Percentiles rank a stretch among this genome's conserved stretches.
Evolutionary conservation across 2,888 invertebrate genomes (phyloP).

Genomic region (Orthonychiurus folsomi): DNA sequence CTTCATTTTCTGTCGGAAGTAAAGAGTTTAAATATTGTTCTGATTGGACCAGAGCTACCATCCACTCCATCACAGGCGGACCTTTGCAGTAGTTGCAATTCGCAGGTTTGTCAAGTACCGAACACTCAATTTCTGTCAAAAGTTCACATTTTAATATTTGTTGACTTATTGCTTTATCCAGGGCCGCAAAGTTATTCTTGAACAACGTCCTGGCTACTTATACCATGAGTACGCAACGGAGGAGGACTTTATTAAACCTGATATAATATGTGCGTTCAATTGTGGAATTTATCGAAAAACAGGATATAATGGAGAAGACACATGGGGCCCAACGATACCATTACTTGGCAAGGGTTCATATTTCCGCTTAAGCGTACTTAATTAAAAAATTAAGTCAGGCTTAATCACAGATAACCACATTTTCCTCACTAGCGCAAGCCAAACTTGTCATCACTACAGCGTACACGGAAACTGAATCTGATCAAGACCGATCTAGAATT

Average conservation of each 20-base stretch:
- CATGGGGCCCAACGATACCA: conserved; percentile 50
- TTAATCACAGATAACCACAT: too few relatives aligned
- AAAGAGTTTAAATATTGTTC: conserved; percentile 51
- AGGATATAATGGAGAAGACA: conserved; percentile 55
- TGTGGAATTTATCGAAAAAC: conserved; percentile 61
- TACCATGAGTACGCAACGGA: conserved; percentile 51
- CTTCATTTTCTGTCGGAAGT: conserved; percentile 55
- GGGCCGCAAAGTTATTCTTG: conserved; percentile 24
- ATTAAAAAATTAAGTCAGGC: too few relatives aligned
- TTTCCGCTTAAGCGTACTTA: too few relatives aligned
- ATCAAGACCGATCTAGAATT: conserved; percentile 54
- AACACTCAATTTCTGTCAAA: neutral
- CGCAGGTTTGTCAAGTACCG: conserved; percentile 7
- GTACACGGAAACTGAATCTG: conserved; percentile 59
- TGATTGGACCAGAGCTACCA: conserved; percentile 56
- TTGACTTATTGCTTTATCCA: too few relatives aligned
- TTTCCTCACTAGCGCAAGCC: conserved; percentile 44
- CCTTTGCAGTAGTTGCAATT: conserved; percentile 4
- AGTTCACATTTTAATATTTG: too few relatives aligned
- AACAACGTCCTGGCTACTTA: conserved; percentile 39
- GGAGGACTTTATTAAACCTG: conserved; percentile 50
- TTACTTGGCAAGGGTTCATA: neutral
- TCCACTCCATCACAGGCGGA: neutral
- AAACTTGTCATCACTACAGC: conserved; percentile 58
- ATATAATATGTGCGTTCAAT: conserved; percentile 62